Percentiles rank a stretch among this genome's conserved stretches.
Evolutionary conservation across 1,140 invertebrate genomes (phyloP).

Genomic region (Harlomillsia oculata): DNA sequence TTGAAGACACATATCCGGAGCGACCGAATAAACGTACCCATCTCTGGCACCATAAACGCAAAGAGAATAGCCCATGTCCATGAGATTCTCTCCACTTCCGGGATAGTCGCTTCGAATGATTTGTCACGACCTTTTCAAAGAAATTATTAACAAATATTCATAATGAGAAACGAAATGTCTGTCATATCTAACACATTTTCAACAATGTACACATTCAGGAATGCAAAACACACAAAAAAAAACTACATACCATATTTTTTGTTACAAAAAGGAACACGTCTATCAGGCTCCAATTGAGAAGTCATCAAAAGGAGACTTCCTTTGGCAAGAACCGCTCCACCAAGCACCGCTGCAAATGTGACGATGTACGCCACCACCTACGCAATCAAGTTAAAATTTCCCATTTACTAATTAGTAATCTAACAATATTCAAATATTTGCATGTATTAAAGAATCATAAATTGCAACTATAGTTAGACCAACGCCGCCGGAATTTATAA

Average conservation of each 20-base stretch:
- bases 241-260: constrained; percentile 58
- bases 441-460: no score
- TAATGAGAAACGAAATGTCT: not conserved
- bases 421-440: no score
- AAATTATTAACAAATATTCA: constrained; percentile 29
- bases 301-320: constrained; percentile 82
- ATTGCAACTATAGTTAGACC: no score
- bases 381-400: no score
- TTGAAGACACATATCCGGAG: constrained; percentile 84
- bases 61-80: constrained; percentile 91
- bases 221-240: not conserved
- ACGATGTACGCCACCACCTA: constrained; percentile 59
- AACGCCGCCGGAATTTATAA: no score
- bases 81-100: constrained; percentile 70
- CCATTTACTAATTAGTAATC: no score
- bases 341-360: constrained; percentile 74
- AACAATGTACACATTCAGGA: constrained; percentile 6
- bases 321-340: constrained; percentile 71
- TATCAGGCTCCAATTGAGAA: constrained; percentile 67
- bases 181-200: not conserved
- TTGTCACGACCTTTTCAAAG: constrained; percentile 61
- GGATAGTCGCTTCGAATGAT: constrained; percentile 63
- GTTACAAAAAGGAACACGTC: constrained; percentile 68
- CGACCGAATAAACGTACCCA: constrained; percentile 73
- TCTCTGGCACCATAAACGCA: constrained; percentile 73